These are phyloP conservation scores for Haemorhous mexicanus DNA, from an alignment of 2,113 vertebrate species.

Conservation along the genomic window DNA sequence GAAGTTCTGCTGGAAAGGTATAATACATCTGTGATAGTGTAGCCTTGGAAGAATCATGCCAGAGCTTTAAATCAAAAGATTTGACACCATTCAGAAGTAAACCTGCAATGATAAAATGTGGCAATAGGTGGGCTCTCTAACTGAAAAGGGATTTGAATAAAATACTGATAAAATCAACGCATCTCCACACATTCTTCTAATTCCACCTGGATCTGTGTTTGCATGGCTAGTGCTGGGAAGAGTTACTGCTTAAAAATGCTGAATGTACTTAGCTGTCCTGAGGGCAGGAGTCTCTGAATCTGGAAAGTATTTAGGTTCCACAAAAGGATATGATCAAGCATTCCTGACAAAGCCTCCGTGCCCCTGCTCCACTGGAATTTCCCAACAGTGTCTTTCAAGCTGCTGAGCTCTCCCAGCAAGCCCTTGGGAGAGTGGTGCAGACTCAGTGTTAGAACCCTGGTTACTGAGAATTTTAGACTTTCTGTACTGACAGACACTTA, in stretches of 20 bases:
- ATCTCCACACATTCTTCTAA: background rate
- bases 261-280: background rate
- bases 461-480: background rate
- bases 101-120: background rate
- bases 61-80: background rate
- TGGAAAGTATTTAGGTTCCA: conserved; percentile 1
- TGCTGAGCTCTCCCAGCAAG: background rate
- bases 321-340: background rate
- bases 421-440: background rate
- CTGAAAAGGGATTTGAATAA: background rate
- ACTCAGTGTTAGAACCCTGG: background rate
- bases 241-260: background rate
- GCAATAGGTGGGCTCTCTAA: background rate
- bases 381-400: background rate
- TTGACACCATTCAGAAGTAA: background rate
- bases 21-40: background rate
- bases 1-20: background rate
- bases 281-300: background rate
- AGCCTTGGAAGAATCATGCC: background rate
- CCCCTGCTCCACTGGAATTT: background rate
- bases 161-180: background rate
- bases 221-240: background rate
- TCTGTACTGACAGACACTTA: background rate
- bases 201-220: background rate
- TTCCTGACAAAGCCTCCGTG: background rate